Base-by-base conservation (phyloP, 2,888 invertebrate species). In the Megaustenia siamemsis region DNA sequence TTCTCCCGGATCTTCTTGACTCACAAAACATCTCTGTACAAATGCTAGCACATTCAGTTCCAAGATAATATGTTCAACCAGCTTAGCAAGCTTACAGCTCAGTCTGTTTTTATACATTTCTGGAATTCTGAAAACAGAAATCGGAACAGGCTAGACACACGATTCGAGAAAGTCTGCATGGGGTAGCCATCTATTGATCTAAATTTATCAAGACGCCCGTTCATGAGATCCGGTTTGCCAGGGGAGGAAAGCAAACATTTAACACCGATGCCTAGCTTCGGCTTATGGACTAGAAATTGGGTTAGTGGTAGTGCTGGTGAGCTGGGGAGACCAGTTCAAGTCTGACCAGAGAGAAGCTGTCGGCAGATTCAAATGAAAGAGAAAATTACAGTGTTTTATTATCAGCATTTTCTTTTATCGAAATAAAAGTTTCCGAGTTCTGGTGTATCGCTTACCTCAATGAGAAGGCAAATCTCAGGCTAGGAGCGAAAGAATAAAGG, bases 211-310 rank as follows among this genome's bases (percentile, higher is more conserved):
- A 63, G 68, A 35, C 45, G 49, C 68, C 53, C 40, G 49, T 38
- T 49, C 69, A 45, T n/a, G 38, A 32, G 76, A 63, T 83, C 69
- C 77, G 66, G 38, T 43, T 38, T 66, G 24, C 49, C n/a, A 45
- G 56, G 66, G 49, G 43, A 68, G 63, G 75, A 82, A 60, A 82
- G 82, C 82, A 75, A 82, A 82, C 80, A 80, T 80, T 80, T 69
- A 21, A 69, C 53, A 69, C 80, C 24, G 49, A 38, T 53, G 53
- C 40, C 53, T 21, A 69, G 45, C 53, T 53, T 28, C 18, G 32
- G 77, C 60, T 63, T 45, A 77, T 63, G 77, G 43, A 43, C 78
- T 63, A 40, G 53, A 69, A 80, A 80, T 80, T 80, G 80, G 80
- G 80, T 80, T 80, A 80, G 80, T 53, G 15, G 40, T 69, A 15